phyloP scores from a whole-genome alignment of 2,797 vertebrate species.

The Sebastes itinus region DNA sequence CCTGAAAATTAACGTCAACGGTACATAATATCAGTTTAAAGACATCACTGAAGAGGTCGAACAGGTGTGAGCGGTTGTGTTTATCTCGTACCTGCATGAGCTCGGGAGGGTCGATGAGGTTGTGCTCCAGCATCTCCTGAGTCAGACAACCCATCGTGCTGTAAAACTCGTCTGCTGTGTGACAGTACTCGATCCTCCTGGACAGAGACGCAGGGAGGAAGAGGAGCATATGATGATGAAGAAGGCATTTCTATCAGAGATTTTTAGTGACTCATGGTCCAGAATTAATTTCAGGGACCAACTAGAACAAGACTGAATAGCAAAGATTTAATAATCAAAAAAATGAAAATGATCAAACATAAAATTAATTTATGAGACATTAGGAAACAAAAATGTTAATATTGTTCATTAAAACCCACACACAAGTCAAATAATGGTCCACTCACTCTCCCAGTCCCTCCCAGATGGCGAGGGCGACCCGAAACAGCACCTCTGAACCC shows the following conservation, averaged over 20 bases:
- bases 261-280: not conserved
- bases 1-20: constrained; percentile 74
- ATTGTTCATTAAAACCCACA: not conserved
- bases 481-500: constrained; percentile 95
- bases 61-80: not conserved
- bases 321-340: not conserved
- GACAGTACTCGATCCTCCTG: constrained; percentile 95
- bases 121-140: constrained; percentile 96
- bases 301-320: not conserved
- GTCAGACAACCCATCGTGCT: constrained; percentile 96
- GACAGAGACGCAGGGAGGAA: constrained; percentile 7
- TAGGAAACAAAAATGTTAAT: not conserved
- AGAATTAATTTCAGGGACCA: not conserved
- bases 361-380: not conserved
- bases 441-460: constrained; percentile 95
- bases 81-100: constrained; percentile 90
- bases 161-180: constrained; percentile 97
- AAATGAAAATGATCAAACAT: not conserved
- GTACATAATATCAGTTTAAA: fast-evolving
- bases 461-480: constrained; percentile 96
- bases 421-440: not conserved
- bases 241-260: no score
- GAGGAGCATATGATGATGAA: no score
- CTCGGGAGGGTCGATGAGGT: constrained; percentile 90
- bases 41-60: not conserved